Evolutionary conservation across 2,888 invertebrate genomes (phyloP).

Genomic region (Coelopa pilipes): DNA sequence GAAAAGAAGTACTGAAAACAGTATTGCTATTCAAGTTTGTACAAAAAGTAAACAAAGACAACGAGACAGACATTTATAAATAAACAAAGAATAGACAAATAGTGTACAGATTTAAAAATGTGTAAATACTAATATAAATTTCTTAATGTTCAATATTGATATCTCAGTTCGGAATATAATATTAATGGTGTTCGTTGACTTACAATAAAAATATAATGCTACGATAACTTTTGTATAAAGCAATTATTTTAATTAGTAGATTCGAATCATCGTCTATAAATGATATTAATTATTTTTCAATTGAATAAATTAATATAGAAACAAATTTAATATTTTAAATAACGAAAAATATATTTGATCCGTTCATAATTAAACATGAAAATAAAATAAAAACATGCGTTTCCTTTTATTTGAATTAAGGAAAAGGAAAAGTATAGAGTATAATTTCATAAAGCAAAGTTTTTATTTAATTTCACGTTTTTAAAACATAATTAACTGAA

Average conservation of each 20-base stretch:
- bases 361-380: constrained; percentile 8
- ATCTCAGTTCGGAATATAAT: background rate
- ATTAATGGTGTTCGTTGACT: background rate
- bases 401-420: background rate
- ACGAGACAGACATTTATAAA: background rate
- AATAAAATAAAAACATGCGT: constrained; percentile 9
- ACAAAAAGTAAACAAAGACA: background rate
- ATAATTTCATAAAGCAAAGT: background rate
- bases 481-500: background rate
- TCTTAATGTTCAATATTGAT: constrained; percentile 9
- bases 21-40: constrained; percentile 26
- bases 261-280: no score
- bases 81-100: no score
- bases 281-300: no score
- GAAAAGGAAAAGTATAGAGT: background rate
- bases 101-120: constrained; percentile 9
- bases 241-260: background rate
- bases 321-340: constrained; percentile 27
- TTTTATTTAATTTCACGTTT: no score
- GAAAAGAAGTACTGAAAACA: constrained; percentile 21
- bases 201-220: background rate
- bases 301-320: background rate
- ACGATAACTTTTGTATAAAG: background rate
- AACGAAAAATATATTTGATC: constrained; percentile 25
- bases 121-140: constrained; percentile 25